Base-by-base conservation (phyloP, 2,797 vertebrate species). In the Leptoclinus maculatus region DNA sequence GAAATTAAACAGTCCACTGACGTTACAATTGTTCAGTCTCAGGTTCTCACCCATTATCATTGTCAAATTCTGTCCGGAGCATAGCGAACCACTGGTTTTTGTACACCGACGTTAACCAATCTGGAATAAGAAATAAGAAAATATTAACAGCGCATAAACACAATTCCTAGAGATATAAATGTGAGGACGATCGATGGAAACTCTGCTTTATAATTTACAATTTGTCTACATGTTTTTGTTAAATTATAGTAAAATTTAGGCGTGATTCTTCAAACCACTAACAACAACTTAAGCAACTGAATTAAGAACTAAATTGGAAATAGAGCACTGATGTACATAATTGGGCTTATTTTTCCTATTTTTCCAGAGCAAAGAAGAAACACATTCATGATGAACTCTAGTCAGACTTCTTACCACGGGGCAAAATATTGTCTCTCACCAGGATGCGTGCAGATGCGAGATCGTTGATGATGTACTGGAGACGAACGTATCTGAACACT, bases 381-480 rank as follows among this genome's bases (percentile, higher is more conserved):
- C n/a, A n/a, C n/a, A n/a, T n/a, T n/a, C n/a, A n/a, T n/a, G n/a
- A n/a, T n/a, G n/a, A 41, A 74, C 64, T 27, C 1, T 41, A 2
- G 25, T 53, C 27, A 66, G 39, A 25, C 87, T 66, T 59, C 71
- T 94, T 93, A 99, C 98, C 97, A 49, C 96, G 92, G 23, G 97
- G 96, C 65, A 99, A 90, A 59, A 99, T 94, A 68, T 95, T 96
- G 77, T 99, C 98, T n/a, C 96, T 93, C 92, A 99, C 98, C 66
- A 99, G 90, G 72, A 99, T 97, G 36, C 96, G 96, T 51, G 97
- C 98, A 0, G 98, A 99, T 0, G 96, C 97, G 77, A 99, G 93
- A 88, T 99, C 98, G n/a, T 98, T 99, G 93, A 99, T 95, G 87
- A 99, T 98, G 49, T 98, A 98, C 86, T 99, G 98, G n/a, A 99